These are phyloP conservation scores for Ectemnius lituratus DNA, from an alignment of 2,888 invertebrate genomes.

Conservation along the genomic window DNA sequence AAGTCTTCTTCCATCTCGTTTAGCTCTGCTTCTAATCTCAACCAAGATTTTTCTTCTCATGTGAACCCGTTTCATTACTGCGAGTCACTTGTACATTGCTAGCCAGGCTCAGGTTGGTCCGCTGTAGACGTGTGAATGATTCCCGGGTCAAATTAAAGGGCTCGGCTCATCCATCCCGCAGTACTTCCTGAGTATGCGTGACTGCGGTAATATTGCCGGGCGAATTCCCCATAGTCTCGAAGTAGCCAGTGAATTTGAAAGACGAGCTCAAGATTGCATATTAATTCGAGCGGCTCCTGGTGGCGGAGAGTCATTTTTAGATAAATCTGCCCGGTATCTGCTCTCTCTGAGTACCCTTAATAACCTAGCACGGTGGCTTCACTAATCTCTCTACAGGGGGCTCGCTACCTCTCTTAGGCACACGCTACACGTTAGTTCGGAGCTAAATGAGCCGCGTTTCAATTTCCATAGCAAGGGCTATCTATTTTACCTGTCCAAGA, in stretches of 20 bases:
- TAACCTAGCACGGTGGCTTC: constrained; percentile 36
- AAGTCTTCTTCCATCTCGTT: constrained; percentile 39
- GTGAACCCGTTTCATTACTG: background rate
- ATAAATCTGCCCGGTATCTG: constrained; percentile 29
- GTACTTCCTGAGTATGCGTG: constrained; percentile 25
- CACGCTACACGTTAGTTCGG: constrained; percentile 18
- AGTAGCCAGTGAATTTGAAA: constrained; percentile 19
- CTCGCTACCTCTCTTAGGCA: constrained; percentile 20
- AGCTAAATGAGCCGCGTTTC: constrained; percentile 32
- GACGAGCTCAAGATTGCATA: constrained; percentile 34
- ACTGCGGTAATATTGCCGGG: constrained; percentile 26
- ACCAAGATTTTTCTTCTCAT: constrained; percentile 3
- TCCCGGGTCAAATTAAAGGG: constrained; percentile 40
- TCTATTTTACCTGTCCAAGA: background rate
- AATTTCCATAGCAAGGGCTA: constrained; percentile 31
- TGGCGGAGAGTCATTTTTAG: constrained; percentile 40
- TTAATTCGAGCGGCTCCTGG: constrained; percentile 53
- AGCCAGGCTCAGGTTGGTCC: background rate
- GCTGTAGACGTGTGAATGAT: constrained; percentile 45
- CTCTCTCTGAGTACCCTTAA: constrained; percentile 22
- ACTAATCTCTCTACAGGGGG: constrained; percentile 51
- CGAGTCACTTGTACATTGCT: background rate
- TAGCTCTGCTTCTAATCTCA: constrained; percentile 21
- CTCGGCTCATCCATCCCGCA: constrained; percentile 39
- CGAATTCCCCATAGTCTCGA: background rate